Base-by-base conservation (phyloP, 2,113 vertebrate genomes). In the Pheucticus melanocephalus region DNA sequence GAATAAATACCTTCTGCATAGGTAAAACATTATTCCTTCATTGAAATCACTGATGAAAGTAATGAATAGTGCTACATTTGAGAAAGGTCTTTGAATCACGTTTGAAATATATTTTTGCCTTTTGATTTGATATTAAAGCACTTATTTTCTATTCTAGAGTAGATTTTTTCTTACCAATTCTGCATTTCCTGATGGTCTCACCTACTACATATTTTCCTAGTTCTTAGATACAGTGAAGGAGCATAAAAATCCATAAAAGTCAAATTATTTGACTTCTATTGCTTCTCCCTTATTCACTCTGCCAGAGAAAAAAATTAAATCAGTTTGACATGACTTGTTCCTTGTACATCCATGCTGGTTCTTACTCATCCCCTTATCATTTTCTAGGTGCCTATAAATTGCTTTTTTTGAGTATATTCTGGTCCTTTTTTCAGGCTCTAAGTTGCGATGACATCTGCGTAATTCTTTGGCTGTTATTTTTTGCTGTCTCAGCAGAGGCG, bases 221-320 rank as follows among this genome's bases (percentile, higher is more conserved):
- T 47, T 56, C 56, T 91, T 84, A 78, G 51, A 73, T 50, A 82
- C 0, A 4, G 28, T 47, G 15, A 90, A 25, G 37, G 31, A 91
- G 44, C 44, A 40, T 19, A 91, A 90, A 94, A 79, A 91, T 48
- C 24, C 1, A 1, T 75, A 75, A 30, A 91, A 89, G 47, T 83
- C 5, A 78, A 78, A 71, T 89, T 73, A 59, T 80, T 88, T 95
- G 15, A 87, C 35, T 92, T 63, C 35, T 68, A 86, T 57, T 68
- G 11, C 31, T 82, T 93, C 37, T 79, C 12, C 23, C 31, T 90
- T 88, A 76, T 82, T 95, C 79, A 91, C 11, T 23, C 17, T 90
- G 44, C 82, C 82, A 82, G 57, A 78, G 65, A 85, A 90, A 40
- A 91, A 95, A 91, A 89, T 82, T 47, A 87, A 68, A 95, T 85